Evolutionary conservation across 2,888 invertebrate species (phyloP).

Genomic region (Cheilosia impressa): DNA sequence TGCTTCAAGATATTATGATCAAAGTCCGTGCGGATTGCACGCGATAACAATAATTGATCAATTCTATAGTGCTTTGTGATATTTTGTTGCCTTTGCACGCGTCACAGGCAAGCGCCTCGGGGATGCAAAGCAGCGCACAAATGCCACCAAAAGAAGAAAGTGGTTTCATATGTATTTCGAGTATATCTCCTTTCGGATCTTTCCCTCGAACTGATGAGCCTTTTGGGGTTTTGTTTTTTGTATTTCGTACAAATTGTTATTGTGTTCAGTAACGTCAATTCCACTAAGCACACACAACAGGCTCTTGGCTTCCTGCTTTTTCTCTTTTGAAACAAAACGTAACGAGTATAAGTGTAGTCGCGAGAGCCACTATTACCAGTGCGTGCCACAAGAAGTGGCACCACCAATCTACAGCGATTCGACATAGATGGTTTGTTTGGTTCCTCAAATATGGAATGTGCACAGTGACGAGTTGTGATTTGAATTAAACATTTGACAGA

Average conservation of each 20-base stretch:
- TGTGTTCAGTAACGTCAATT: constrained; percentile 10
- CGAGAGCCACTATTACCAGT: constrained; percentile 4
- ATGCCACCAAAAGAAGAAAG: constrained; percentile 9
- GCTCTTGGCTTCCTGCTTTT: constrained; percentile 40
- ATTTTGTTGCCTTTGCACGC: constrained; percentile 8
- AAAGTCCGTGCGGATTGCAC: constrained; percentile 27
- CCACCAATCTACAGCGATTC: constrained; percentile 12
- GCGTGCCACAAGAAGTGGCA: constrained; percentile 23
- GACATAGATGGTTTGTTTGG: constrained; percentile 1
- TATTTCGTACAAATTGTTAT: constrained; percentile 6
- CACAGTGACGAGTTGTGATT: constrained; percentile 32
- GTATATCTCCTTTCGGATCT: neutral
- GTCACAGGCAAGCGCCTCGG: neutral
- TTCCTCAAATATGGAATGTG: constrained; percentile 43
- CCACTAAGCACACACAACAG: neutral
- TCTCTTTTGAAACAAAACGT: constrained; percentile 20
- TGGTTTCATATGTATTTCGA: constrained; percentile 4
- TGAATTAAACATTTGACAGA: constrained; percentile 35
- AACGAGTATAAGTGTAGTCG: neutral
- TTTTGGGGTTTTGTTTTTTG: neutral
- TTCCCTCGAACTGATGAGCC: constrained; percentile 3
- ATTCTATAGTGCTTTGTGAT: constrained; percentile 25
- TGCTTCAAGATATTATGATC: neutral
- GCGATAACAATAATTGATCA: constrained; percentile 45
- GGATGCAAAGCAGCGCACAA: constrained; percentile 12